Evolutionary conservation across 2,888 invertebrate genomes (phyloP).

Genomic region (Leptopilina myrica): DNA sequence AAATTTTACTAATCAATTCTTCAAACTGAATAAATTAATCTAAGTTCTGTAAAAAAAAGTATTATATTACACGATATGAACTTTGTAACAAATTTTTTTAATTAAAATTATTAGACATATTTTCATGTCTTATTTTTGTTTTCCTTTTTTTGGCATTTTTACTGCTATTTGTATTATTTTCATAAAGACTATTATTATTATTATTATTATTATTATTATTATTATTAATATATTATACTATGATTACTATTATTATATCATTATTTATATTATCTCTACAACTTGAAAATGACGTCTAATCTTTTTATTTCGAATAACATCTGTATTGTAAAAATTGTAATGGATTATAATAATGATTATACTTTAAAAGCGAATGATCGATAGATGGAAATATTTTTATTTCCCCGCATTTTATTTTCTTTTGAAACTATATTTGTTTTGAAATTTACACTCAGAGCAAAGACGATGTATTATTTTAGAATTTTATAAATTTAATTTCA

Average conservation of each 20-base stretch:
- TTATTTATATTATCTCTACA: neutral
- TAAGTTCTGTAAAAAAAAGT: no score
- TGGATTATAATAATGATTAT: constrained; percentile 19
- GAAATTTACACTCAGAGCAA: neutral
- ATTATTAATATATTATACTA: neutral
- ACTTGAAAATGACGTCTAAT: neutral
- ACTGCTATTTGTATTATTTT: neutral
- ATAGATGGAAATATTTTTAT: neutral
- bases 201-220: neutral
- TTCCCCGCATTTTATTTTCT: neutral
- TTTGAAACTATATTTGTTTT: neutral
- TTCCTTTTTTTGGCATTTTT: no score
- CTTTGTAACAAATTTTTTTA: no score
- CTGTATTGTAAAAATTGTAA: constrained; percentile 17
- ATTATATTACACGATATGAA: no score
- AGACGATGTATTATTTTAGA: neutral
- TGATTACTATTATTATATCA: neutral
- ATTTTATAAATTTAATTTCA: no score
- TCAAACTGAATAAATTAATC: no score
- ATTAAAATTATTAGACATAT: no score
- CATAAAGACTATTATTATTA: neutral
- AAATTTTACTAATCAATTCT: no score
- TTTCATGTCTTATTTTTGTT: no score
- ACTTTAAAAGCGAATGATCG: neutral
- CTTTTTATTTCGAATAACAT: constrained; percentile 1